Conservation (phyloP, 2,113 vertebrate genomes). For the Odontesthes bonariensis region DNA sequence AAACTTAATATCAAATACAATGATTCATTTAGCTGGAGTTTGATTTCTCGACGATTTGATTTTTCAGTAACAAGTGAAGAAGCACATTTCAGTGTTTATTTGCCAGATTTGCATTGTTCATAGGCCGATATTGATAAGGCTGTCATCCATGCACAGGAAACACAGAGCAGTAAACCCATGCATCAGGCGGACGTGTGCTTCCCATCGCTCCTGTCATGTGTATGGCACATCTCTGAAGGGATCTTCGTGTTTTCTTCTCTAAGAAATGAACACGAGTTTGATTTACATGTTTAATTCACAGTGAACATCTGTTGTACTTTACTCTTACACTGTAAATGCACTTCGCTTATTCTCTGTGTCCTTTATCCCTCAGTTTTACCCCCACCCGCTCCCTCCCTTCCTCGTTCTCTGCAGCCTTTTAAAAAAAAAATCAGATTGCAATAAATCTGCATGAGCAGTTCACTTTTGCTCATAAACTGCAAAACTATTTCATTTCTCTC, state of each 20-base stretch:
- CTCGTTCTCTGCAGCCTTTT: conserved; percentile 15
- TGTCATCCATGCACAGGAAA: neutral
- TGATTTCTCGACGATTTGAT: neutral
- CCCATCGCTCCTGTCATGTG: conserved; percentile 7
- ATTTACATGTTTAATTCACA: conserved; percentile 35
- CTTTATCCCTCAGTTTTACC: conserved; percentile 16
- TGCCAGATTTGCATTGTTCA: no score
- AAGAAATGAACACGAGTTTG: conserved; percentile 13
- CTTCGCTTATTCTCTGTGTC: conserved; percentile 20
- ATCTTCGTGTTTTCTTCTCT: neutral
- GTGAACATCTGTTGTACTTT: conserved; percentile 42
- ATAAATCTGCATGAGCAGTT: conserved; percentile 38
- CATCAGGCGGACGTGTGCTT: neutral
- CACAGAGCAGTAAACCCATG: conserved; percentile 3
- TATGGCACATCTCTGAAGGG: conserved; percentile 30
- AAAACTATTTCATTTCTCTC: conserved; percentile 35
- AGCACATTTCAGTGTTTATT: no score
- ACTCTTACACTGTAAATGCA: conserved; percentile 23
- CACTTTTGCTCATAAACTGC: conserved; percentile 27
- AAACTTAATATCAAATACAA: conserved; percentile 7
- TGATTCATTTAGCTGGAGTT: neutral
- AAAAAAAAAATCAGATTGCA: conserved; percentile 53
- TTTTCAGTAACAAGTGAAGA: neutral
- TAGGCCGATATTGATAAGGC: no score
- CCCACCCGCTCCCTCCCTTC: neutral